phyloP scores from a whole-genome alignment of 2,113 vertebrate genomes.

The Genyomyrus donnyi region DNA sequence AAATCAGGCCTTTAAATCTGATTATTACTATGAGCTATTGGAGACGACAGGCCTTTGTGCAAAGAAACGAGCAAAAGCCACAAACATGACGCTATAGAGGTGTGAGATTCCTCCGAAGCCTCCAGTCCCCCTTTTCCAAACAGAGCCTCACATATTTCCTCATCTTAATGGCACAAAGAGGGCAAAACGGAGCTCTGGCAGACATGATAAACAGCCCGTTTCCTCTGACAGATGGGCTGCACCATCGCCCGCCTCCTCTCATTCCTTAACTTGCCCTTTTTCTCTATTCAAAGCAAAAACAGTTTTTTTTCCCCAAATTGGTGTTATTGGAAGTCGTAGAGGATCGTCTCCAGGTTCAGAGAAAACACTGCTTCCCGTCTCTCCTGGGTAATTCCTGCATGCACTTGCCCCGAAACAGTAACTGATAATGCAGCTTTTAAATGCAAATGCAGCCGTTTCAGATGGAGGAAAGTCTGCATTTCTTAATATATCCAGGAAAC shows the following conservation, averaged over 20 bases:
- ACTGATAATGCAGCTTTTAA: constrained; percentile 33
- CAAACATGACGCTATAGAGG: neutral
- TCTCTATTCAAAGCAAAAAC: neutral
- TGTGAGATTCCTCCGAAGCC: neutral
- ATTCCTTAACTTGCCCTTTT: constrained; percentile 18
- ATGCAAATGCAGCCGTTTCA: constrained; percentile 32
- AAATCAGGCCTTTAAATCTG: neutral
- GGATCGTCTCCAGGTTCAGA: constrained; percentile 29
- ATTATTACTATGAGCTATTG: neutral
- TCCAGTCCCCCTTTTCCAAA: neutral
- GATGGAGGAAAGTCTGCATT: constrained; percentile 24
- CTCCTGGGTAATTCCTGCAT: constrained; percentile 17
- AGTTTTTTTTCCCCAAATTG: constrained; percentile 19
- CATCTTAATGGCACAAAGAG: neutral
- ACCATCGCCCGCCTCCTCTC: neutral
- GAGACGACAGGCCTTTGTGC: neutral
- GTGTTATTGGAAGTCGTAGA: constrained; percentile 25
- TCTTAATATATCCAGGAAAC: constrained; percentile 27
- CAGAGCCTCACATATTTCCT: neutral
- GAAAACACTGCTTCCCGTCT: constrained; percentile 10
- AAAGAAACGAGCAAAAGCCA: neutral
- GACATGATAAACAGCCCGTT: neutral
- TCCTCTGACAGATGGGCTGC: neutral
- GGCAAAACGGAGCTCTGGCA: neutral
- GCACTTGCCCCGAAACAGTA: constrained; percentile 29